Evolutionary conservation across 2,113 vertebrate genomes (phyloP).

Genomic region (Calyptomena viridis): DNA sequence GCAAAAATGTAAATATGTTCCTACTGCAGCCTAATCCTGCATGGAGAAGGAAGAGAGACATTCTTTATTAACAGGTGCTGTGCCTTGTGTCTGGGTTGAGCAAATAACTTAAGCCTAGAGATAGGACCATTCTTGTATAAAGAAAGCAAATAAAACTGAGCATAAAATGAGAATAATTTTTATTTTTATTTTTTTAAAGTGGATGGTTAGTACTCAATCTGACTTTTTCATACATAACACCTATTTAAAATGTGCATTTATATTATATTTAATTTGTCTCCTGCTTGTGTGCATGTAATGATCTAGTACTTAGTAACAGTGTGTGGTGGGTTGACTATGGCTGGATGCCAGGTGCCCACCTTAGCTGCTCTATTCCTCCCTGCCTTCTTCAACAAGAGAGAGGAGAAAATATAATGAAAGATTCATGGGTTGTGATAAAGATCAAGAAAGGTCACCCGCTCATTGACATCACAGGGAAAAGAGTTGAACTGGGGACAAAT

Average conservation of each 20-base stretch:
- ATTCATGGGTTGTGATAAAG: not conserved
- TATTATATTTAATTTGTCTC: slow-evolving; percentile 50
- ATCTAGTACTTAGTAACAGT: not conserved
- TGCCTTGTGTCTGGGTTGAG: not conserved
- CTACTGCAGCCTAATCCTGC: not conserved
- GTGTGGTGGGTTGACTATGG: not conserved
- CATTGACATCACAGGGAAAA: not conserved
- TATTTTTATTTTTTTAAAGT: not conserved
- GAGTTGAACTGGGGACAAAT: not conserved
- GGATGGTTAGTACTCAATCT: not conserved
- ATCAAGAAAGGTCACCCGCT: not conserved
- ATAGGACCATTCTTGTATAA: not conserved
- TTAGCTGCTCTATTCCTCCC: not conserved
- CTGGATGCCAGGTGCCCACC: not conserved
- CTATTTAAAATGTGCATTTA: slow-evolving; percentile 57
- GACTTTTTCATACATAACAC: not conserved
- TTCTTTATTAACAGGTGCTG: not conserved
- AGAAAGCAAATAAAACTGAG: slow-evolving; percentile 2
- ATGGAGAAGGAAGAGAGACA: not conserved
- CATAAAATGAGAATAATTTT: not conserved
- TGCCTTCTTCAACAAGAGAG: not conserved
- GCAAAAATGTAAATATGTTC: not conserved
- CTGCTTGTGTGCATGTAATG: not conserved
- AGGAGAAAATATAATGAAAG: not conserved
- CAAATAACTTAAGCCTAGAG: slow-evolving; percentile 16